Percentiles rank a stretch among this genome's conserved stretches.
These are phyloP conservation scores for Carettochelys insculpta DNA, from an alignment of 2,113 vertebrate genomes.

Conservation along the genomic window DNA sequence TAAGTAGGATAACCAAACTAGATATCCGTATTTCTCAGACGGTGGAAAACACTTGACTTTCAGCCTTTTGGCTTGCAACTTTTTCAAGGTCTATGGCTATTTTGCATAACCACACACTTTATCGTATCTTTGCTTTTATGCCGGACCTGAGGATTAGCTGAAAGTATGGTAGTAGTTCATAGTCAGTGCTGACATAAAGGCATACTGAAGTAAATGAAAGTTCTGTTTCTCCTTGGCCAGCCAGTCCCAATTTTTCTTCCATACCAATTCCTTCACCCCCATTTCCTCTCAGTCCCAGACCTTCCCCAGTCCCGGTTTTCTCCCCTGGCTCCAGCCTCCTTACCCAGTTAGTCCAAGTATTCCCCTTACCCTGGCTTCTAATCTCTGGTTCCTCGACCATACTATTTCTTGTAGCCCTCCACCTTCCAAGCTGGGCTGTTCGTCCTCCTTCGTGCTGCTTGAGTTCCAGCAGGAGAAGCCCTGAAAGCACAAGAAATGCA, in stretches of 20 bases:
- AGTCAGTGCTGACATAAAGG: neutral
- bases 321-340: neutral
- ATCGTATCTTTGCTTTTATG: conserved; percentile 22
- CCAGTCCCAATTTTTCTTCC: neutral
- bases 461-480: neutral
- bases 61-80: conserved; percentile 2
- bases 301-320: neutral
- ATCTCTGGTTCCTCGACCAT: neutral
- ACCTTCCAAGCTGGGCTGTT: neutral
- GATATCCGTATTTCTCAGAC: neutral
- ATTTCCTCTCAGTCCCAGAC: neutral
- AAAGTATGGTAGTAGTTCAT: neutral
- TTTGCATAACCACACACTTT: conserved; percentile 43
- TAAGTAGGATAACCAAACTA: neutral
- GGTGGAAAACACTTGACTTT: conserved; percentile 24
- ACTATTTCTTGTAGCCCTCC: neutral
- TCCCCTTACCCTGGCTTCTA: accelerated
- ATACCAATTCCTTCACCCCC: neutral
- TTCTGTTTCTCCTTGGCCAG: neutral
- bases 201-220: neutral
- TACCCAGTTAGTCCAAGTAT: neutral
- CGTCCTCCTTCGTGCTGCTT: neutral
- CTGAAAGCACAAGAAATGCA: neutral
- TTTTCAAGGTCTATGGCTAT: conserved; percentile 4
- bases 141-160: conserved; percentile 10